Conservation (phyloP, 2,888 invertebrate species). For the Hemicrepidius hirtus region DNA sequence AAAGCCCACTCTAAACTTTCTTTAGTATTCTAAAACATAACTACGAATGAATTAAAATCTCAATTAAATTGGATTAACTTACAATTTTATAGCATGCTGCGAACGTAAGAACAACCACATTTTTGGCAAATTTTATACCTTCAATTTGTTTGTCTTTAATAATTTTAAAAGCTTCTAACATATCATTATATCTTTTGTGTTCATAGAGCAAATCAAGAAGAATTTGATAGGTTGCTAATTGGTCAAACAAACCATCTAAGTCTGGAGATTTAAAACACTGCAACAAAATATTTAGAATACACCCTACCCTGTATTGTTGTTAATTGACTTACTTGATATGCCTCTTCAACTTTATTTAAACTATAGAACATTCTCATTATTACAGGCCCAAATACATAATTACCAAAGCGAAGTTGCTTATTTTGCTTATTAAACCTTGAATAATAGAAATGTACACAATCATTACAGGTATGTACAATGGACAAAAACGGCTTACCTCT, state of each 20-base stretch:
- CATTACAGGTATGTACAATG: not conserved
- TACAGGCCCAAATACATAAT: slow-evolving; percentile 87
- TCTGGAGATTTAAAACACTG: slow-evolving; percentile 79
- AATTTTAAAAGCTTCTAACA: slow-evolving; percentile 78
- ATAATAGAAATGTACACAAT: no score
- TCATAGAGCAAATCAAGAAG: slow-evolving; percentile 83
- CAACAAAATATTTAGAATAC: slow-evolving; percentile 60
- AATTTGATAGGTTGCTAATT: slow-evolving; percentile 80
- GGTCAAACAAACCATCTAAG: slow-evolving; percentile 82
- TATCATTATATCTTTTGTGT: slow-evolving; percentile 80
- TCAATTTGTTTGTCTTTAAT: slow-evolving; percentile 78
- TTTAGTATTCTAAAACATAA: slow-evolving; percentile 78
- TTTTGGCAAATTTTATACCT: slow-evolving; percentile 80
- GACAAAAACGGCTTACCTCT: slow-evolving; percentile 74
- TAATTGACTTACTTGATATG: slow-evolving; percentile 72
- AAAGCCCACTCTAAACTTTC: slow-evolving; percentile 79
- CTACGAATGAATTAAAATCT: slow-evolving; percentile 3
- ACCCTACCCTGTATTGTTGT: slow-evolving; percentile 31
- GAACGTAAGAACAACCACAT: slow-evolving; percentile 78
- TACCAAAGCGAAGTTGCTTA: slow-evolving; percentile 84
- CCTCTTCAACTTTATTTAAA: slow-evolving; percentile 81
- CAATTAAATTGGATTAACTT: slow-evolving; percentile 58
- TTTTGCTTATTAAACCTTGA: slow-evolving; percentile 82
- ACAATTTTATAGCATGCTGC: slow-evolving; percentile 87
- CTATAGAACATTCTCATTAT: slow-evolving; percentile 86